phyloP scores from a whole-genome alignment of 2,888 invertebrate species.

The Caenorhabditis panamensis region DNA sequence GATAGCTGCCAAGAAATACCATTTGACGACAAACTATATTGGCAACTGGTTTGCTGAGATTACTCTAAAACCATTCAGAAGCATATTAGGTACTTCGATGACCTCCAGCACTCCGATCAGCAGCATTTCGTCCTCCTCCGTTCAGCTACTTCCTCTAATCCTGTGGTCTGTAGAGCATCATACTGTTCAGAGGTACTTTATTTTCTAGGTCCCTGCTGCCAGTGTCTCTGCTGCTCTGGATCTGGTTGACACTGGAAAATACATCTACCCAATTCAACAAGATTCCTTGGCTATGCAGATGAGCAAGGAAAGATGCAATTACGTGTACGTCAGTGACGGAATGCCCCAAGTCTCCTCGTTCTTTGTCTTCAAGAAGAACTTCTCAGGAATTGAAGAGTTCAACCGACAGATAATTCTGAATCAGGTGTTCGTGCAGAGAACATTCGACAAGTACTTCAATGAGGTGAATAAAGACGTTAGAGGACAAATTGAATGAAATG shows the following conservation, averaged over 20 bases:
- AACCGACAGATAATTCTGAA: constrained; percentile 65
- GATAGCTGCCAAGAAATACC: constrained; percentile 65
- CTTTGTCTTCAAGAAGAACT: constrained; percentile 65
- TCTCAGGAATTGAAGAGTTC: constrained; percentile 42
- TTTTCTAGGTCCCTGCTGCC: constrained; percentile 53
- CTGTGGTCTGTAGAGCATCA: constrained; percentile 60
- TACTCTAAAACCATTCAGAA: no score
- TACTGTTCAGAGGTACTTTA: no score
- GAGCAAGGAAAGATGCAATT: constrained; percentile 67
- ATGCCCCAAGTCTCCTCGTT: constrained; percentile 66
- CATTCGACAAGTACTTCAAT: constrained; percentile 68
- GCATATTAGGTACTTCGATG: constrained; percentile 63
- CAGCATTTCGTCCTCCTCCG: constrained; percentile 66
- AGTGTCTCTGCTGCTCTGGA: constrained; percentile 72
- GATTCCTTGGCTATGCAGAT: constrained; percentile 73
- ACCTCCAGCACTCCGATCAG: constrained; percentile 60
- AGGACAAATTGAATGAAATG: not conserved
- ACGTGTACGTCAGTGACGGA: constrained; percentile 72
- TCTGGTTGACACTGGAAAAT: constrained; percentile 71
- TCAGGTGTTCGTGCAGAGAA: constrained; percentile 62
- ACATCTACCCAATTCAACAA: constrained; percentile 74
- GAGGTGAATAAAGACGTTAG: constrained; percentile 18
- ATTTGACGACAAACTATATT: constrained; percentile 69
- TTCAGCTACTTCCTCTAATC: constrained; percentile 64
- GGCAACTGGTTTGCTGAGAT: constrained; percentile 63